These are phyloP conservation scores for Condylura cristata DNA, from an alignment of 2,113 vertebrate species.

Conservation along the genomic window DNA sequence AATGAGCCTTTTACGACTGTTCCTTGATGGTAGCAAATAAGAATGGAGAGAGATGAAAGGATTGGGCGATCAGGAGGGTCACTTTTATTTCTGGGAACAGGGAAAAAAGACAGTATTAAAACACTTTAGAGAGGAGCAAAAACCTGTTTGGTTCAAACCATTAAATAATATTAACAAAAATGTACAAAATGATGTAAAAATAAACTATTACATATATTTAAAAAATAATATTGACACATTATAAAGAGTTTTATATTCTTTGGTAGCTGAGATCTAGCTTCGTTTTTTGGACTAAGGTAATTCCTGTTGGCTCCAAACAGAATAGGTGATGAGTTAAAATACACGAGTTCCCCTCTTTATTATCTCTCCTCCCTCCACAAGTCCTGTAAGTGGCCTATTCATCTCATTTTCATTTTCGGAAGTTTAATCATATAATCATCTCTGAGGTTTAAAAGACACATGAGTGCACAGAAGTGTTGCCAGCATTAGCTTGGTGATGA, in stretches of 20 bases:
- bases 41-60: constrained; percentile 85
- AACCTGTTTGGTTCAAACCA: neutral
- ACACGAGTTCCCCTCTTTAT: neutral
- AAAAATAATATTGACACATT: neutral
- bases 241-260: neutral
- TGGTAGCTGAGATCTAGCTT: neutral
- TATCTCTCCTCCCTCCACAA: neutral
- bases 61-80: constrained; percentile 81
- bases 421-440: neutral
- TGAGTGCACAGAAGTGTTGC: neutral
- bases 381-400: neutral
- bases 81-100: constrained; percentile 85
- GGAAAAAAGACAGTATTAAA: constrained; percentile 60
- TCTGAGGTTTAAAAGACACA: neutral
- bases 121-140: neutral
- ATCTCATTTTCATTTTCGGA: constrained; percentile 28
- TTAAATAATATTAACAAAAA: neutral
- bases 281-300: neutral
- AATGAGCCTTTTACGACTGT: constrained; percentile 87
- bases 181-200: no score
- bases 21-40: constrained; percentile 89
- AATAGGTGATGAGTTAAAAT: neutral
- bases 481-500: neutral
- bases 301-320: neutral
- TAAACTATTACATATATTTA: no score